phyloP scores from a whole-genome alignment of 2,888 invertebrate genomes.

The Acronicta psi region DNA sequence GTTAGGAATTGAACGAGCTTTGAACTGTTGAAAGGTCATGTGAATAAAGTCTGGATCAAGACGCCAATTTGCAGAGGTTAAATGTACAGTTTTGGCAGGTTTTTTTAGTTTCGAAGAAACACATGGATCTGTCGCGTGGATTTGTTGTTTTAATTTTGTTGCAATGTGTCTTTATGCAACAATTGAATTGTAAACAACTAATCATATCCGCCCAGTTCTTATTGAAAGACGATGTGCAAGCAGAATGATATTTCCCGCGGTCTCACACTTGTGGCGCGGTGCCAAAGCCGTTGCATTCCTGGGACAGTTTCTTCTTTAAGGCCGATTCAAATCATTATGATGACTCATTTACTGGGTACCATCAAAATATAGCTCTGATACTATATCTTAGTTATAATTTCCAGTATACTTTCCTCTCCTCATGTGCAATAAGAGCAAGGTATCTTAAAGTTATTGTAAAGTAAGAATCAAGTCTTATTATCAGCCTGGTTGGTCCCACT shows the following conservation, averaged over 20 bases:
- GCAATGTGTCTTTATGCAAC: slow-evolving; percentile 31
- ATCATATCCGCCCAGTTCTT: slow-evolving; percentile 37
- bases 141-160: slow-evolving; percentile 21
- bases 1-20: slow-evolving; percentile 14
- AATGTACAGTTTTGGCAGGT: slow-evolving; percentile 7
- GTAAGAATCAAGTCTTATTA: too few species aligned
- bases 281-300: slow-evolving; percentile 77
- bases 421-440: neutral
- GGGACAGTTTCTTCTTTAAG: slow-evolving; percentile 68
- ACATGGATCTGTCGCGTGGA: slow-evolving; percentile 14
- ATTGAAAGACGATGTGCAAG: slow-evolving; percentile 73
- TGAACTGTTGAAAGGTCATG: slow-evolving; percentile 26
- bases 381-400: slow-evolving; percentile 4
- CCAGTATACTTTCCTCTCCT: neutral
- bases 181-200: slow-evolving; percentile 48
- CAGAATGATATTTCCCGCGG: slow-evolving; percentile 70
- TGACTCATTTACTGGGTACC: slow-evolving; percentile 61
- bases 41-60: slow-evolving; percentile 5
- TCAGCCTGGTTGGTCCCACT: too few species aligned
- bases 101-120: too few species aligned
- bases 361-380: slow-evolving; percentile 21
- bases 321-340: slow-evolving; percentile 58
- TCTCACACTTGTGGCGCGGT: slow-evolving; percentile 65
- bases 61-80: slow-evolving; percentile 8
- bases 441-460: neutral